phyloP scores from a whole-genome alignment of 53 echinoderm and acorn worm species.

The Mesocentrotus franciscanus region DNA sequence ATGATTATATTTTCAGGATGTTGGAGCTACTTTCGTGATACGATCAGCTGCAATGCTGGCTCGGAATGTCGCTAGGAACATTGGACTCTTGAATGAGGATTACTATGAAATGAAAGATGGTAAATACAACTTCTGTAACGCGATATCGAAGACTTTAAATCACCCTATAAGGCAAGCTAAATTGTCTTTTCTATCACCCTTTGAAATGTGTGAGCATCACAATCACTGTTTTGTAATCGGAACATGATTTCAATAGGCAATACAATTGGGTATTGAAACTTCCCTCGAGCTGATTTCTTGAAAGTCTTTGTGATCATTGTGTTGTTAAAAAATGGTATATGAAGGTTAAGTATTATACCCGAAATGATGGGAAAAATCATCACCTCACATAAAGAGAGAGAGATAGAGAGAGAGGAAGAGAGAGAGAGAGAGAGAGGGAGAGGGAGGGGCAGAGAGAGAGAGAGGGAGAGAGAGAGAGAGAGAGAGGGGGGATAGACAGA shows the following conservation, averaged over 20 bases:
- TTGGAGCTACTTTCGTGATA: neutral
- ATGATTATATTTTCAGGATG: neutral
- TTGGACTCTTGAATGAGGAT: slow-evolving; percentile 75
- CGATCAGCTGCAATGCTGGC: slow-evolving; percentile 32
- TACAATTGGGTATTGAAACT: too few relatives aligned
- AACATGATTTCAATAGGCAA: too few relatives aligned
- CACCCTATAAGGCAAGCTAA: neutral
- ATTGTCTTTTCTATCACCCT: too few relatives aligned
- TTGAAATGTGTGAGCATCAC: too few relatives aligned
- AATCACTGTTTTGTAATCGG: too few relatives aligned
- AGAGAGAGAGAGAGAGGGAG: neutral
- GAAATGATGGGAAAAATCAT: neutral
- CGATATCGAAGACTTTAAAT: neutral
- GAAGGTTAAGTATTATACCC: neutral
- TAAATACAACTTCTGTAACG: neutral
- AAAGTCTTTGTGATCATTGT: too few relatives aligned
- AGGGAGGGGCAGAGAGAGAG: neutral
- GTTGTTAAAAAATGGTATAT: neutral
- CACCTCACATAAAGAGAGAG: neutral
- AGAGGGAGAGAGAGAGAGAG: neutral
- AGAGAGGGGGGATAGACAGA: neutral
- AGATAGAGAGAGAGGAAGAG: too few relatives aligned
- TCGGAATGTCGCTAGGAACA: slow-evolving; percentile 62
- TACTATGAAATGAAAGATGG: slow-evolving; percentile 68
- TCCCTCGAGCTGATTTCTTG: too few relatives aligned